A percentile compares a stretch with the other conserved stretches of the same genome.
These are phyloP conservation scores for Drosophila miranda DNA, from an alignment of 1,140 invertebrate species.

Conservation along the genomic window DNA sequence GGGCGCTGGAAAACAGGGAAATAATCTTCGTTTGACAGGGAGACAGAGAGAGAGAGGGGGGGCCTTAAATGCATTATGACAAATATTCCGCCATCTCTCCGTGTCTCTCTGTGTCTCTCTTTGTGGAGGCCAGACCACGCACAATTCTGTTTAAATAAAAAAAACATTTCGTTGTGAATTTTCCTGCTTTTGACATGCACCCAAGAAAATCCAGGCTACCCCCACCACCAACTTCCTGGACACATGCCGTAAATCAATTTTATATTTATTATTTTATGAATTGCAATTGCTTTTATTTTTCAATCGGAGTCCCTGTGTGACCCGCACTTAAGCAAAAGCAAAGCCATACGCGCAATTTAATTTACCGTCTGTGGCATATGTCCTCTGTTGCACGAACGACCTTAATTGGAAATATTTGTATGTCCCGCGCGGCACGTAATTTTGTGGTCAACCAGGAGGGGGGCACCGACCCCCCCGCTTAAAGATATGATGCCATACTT, in stretches of 20 bases:
- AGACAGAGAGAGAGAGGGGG: too few species aligned
- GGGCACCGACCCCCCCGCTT: slow-evolving; percentile 5
- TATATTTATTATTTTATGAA: slow-evolving; percentile 81
- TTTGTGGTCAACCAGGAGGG: slow-evolving; percentile 62
- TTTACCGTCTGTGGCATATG: slow-evolving; percentile 60
- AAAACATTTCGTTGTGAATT: slow-evolving; percentile 29
- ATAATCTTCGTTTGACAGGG: slow-evolving; percentile 68
- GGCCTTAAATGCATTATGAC: slow-evolving; percentile 77
- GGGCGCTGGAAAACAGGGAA: slow-evolving; percentile 43
- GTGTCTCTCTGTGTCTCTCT: not conserved
- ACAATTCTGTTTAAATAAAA: slow-evolving; percentile 67
- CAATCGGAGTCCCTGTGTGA: slow-evolving; percentile 6
- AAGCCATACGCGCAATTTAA: slow-evolving; percentile 65
- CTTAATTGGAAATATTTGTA: slow-evolving; percentile 52
- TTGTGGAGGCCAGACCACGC: slow-evolving; percentile 20
- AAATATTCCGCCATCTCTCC: slow-evolving; percentile 75
- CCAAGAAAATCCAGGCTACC: slow-evolving; percentile 43
- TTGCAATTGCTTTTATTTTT: slow-evolving; percentile 70
- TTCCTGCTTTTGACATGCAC: slow-evolving; percentile 60
- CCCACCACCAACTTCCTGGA: slow-evolving; percentile 3
- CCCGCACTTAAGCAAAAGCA: slow-evolving; percentile 58
- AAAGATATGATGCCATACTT: slow-evolving; percentile 16
- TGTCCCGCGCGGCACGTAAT: slow-evolving; percentile 62
- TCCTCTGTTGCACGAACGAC: slow-evolving; percentile 17
- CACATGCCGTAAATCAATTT: slow-evolving; percentile 77